Evolutionary conservation across 2,113 vertebrate genomes (phyloP).

Genomic region (Rhabdornis inornatus): DNA sequence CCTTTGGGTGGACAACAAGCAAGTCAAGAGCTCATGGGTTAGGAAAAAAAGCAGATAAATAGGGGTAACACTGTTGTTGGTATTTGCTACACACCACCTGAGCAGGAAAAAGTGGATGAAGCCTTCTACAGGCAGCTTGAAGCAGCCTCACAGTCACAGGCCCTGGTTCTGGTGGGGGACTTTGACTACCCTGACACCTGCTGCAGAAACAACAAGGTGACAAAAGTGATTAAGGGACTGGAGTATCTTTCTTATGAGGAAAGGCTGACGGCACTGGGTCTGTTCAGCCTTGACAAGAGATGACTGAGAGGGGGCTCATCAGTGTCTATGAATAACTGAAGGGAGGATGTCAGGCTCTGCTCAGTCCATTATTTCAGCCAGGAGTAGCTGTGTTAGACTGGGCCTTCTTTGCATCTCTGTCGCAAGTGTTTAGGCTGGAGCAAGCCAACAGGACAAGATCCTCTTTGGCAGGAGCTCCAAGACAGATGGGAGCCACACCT

Average conservation of each 20-base stretch:
- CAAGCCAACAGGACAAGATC: not conserved
- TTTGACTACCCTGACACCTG: not conserved
- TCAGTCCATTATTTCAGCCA: not conserved
- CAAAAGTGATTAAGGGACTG: not conserved
- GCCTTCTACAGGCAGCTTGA: not conserved
- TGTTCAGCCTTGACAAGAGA: not conserved
- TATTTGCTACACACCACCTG: not conserved
- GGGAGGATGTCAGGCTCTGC: not conserved
- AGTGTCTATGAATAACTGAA: not conserved
- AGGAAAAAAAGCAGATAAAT: not conserved
- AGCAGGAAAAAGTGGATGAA: not conserved
- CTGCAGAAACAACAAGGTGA: not conserved
- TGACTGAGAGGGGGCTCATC: not conserved
- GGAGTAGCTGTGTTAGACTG: not conserved
- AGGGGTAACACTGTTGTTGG: not conserved
- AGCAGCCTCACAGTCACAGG: not conserved
- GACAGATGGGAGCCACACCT: not conserved
- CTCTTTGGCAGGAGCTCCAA: accelerated
- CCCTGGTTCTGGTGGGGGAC: not conserved
- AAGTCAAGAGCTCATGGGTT: not conserved
- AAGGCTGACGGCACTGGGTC: not conserved
- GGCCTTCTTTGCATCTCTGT: not conserved
- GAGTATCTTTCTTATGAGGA: not conserved
- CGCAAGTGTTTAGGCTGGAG: not conserved
- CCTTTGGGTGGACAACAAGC: not conserved